Evolutionary conservation across 2,113 vertebrate species (phyloP), one percentile per base, ranked within the genome.

Genomic region (Corythoichthys intestinalis): DNA sequence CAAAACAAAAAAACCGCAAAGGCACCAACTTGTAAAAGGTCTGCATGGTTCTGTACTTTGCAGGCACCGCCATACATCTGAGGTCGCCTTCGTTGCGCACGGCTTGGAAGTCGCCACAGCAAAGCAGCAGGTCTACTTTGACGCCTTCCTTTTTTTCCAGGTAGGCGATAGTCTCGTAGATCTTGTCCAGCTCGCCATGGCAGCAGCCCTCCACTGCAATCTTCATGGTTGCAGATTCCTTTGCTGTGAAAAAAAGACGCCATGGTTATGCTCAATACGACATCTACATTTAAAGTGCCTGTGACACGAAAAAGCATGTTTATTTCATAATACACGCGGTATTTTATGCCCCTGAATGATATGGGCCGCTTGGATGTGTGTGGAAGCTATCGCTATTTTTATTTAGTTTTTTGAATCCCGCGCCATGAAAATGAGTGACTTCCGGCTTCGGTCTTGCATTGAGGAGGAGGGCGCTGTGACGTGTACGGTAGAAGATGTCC

Each of bases 71-170:
- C 96, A 98, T 98, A 76, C 96, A 98, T 81, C 93, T 93, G 89
- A 98, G 85, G 84, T 98, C 96, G 0, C 93, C 96, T 85, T 98
- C 95, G 62, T 98, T 98, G 28, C 96, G 90, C 79, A 98, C 96
- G 0, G 96, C 96, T 80, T 98, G 96, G 84, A 98, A 98, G 83
- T 98, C 96, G 4, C 96, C 96, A 71, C 96, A 98, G 69, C 97
- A 94, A 9, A 98, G 87, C 47, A 98, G 88, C 63, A 98, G 89
- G 39, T 93, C 92, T 67, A 94, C 93, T 52, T 92, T 87, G 14
- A 94, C 76, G 3, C 87, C 93, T 64, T 96, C 93, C 48, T 93
- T 94, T 57, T 87, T 89, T 85, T 96, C 93, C 77, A 97, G 80
- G 70, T 93, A 92, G 70, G 84, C 87, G 71, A 98, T 93, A 0